Evolutionary conservation across 2,888 invertebrate species (phyloP).

Genomic region (Oligia strigilis): DNA sequence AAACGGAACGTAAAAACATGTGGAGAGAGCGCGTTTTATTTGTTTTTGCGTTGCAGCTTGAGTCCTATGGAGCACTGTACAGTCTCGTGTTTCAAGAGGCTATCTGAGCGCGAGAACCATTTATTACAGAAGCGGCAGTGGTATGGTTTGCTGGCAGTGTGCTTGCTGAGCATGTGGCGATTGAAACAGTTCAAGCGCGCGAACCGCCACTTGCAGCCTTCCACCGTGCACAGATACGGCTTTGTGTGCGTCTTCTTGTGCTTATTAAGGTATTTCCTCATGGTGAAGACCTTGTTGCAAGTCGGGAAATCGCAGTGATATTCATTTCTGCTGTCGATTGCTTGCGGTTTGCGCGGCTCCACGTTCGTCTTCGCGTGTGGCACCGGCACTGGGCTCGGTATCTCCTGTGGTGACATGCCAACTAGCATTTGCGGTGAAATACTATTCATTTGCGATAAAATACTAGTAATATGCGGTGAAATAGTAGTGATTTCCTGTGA

Average conservation of each 20-base stretch:
- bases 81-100: not conserved
- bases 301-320: conserved; percentile 19
- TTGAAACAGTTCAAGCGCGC: not conserved
- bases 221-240: not conserved
- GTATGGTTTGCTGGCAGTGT: conserved; percentile 2
- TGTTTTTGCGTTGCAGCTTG: not conserved
- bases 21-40: not conserved
- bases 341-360: not conserved
- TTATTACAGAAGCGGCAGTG: conserved; percentile 1
- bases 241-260: conserved; percentile 4
- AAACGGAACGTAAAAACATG: not conserved
- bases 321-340: not conserved
- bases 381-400: not conserved
- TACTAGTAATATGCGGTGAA: not conserved
- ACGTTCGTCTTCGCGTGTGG: not conserved
- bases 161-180: conserved; percentile 13
- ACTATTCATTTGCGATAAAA: not conserved
- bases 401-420: not conserved
- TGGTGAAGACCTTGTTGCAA: conserved; percentile 5
- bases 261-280: not conserved
- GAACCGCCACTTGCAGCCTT: conserved; percentile 12
- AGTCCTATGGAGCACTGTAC: not conserved
- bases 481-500: too few species aligned
- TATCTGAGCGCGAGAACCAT: conserved; percentile 1
- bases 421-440: not conserved